Conservation (phyloP, 1,140 invertebrate genomes). For the Dryas iulia region DNA sequence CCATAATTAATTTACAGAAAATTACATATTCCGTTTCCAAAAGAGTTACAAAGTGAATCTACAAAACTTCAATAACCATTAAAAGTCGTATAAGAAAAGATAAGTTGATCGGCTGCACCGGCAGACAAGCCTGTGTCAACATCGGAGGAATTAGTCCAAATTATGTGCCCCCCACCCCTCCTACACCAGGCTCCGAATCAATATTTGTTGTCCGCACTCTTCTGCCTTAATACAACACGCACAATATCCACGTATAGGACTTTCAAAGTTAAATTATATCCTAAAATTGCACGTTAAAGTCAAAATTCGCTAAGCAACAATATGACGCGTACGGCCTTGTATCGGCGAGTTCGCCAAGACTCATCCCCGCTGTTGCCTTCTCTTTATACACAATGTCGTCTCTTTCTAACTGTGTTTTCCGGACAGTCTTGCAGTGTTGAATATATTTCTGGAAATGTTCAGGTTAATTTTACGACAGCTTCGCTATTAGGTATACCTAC, state of each 20-base stretch:
- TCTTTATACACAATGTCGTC: constrained; percentile 74
- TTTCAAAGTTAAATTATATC: constrained; percentile 27
- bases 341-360: constrained; percentile 35
- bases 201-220: constrained; percentile 79
- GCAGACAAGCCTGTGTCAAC: constrained; percentile 76
- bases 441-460: constrained; percentile 8
- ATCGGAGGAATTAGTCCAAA: constrained; percentile 78
- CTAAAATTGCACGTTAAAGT: constrained; percentile 7
- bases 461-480: background rate
- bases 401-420: constrained; percentile 67
- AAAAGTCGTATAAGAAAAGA: constrained; percentile 58
- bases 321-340: constrained; percentile 34
- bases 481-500: background rate
- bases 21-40: background rate
- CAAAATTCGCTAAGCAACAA: constrained; percentile 1
- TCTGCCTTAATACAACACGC: constrained; percentile 78
- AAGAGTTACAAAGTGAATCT: constrained; percentile 22
- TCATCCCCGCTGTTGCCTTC: constrained; percentile 71
- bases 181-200: constrained; percentile 69
- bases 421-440: constrained; percentile 32
- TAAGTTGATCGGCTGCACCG: constrained; percentile 60
- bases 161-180: constrained; percentile 60
- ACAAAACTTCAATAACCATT: constrained; percentile 49
- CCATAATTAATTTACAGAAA: background rate
- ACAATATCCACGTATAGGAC: constrained; percentile 60